These are phyloP conservation scores for Netelia inedita DNA, from an alignment of 2,888 invertebrate genomes.

Conservation along the genomic window DNA sequence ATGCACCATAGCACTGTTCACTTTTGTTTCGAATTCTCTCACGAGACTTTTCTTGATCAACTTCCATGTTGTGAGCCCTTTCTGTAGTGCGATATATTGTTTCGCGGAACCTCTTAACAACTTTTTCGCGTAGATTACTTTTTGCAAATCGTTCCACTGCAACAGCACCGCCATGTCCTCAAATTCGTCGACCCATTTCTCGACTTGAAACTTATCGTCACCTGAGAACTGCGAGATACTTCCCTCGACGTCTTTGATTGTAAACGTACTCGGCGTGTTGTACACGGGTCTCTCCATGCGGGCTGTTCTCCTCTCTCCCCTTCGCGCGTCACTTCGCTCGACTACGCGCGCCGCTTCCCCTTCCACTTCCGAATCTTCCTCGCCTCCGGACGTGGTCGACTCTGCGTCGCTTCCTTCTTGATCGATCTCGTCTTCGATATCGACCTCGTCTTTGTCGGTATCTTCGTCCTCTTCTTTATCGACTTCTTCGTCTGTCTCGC, in stretches of 20 bases:
- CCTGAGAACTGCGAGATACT: constrained; percentile 32
- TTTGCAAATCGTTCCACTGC: constrained; percentile 46
- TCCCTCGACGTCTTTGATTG: constrained; percentile 49
- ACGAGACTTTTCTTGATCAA: constrained; percentile 56
- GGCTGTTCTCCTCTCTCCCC: not conserved
- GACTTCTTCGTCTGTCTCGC: not conserved
- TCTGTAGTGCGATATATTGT: constrained; percentile 36
- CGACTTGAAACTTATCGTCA: constrained; percentile 35
- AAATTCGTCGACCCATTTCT: constrained; percentile 36
- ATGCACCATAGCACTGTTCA: constrained; percentile 65
- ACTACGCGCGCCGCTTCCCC: not conserved
- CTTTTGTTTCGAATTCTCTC: constrained; percentile 61
- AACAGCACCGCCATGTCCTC: constrained; percentile 2
- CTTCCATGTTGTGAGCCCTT: constrained; percentile 54
- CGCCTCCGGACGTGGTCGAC: not conserved
- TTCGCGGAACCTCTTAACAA: constrained; percentile 42
- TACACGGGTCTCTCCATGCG: not conserved
- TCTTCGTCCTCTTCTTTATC: not conserved
- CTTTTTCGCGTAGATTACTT: constrained; percentile 23
- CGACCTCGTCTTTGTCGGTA: not conserved
- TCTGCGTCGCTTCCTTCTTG: not conserved
- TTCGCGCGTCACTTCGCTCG: not conserved
- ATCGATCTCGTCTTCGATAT: not conserved
- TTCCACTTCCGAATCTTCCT: not conserved
- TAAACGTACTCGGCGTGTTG: constrained; percentile 2